Conservation (phyloP, 2,113 vertebrate genomes). For the Perca fluviatilis region DNA sequence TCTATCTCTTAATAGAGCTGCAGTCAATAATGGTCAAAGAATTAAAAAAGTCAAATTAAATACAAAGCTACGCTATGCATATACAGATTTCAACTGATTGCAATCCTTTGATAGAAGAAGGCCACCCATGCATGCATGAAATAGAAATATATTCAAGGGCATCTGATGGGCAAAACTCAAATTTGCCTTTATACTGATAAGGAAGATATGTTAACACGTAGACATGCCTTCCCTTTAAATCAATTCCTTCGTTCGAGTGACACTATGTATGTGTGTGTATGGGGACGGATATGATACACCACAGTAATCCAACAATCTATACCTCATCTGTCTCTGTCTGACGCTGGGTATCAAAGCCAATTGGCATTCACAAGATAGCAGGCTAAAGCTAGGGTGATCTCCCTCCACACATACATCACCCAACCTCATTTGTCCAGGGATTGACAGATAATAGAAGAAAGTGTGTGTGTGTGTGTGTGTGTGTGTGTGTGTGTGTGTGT, state of each 20-base stretch:
- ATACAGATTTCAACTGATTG: not conserved
- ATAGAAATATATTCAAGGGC: conserved; percentile 45
- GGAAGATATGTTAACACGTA: conserved; percentile 25
- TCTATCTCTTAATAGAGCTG: not conserved
- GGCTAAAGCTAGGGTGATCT: conserved; percentile 43
- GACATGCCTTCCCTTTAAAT: conserved; percentile 32
- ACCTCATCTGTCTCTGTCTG: conserved; percentile 59
- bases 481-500: too few relatives aligned
- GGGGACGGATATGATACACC: conserved; percentile 28
- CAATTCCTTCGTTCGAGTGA: conserved; percentile 24
- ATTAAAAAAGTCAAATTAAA: conserved; percentile 9
- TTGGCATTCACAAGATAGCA: conserved; percentile 52
- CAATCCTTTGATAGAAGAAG: not conserved
- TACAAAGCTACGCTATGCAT: not conserved
- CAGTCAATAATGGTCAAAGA: conserved; percentile 8
- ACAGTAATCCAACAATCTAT: conserved; percentile 59
- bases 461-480: conserved; percentile 1
- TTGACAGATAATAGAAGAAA: conserved; percentile 20
- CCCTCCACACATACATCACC: conserved; percentile 22
- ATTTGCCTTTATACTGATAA: conserved; percentile 48
- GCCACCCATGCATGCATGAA: not conserved
- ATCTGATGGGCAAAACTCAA: conserved; percentile 31
- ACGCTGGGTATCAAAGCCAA: conserved; percentile 40
- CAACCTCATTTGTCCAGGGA: conserved; percentile 45
- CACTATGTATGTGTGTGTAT: conserved; percentile 10